phyloP scores from a whole-genome alignment of 2,113 vertebrate species.

The Hippocampus mohnikei region DNA sequence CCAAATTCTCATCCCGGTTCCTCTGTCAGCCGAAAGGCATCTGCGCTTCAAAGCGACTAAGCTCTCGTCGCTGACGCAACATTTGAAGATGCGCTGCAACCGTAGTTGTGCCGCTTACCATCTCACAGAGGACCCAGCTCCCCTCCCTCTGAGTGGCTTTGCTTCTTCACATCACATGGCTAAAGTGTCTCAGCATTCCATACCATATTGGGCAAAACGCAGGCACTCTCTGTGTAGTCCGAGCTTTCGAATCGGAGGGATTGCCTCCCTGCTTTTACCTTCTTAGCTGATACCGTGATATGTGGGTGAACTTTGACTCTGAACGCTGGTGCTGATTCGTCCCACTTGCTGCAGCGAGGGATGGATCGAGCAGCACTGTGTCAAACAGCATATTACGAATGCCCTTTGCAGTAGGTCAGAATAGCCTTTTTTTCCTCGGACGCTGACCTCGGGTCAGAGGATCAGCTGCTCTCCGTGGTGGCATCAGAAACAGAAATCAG shows the following conservation, averaged over 20 bases:
- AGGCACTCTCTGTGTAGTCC: slow-evolving; percentile 29
- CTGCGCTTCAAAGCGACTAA: slow-evolving; percentile 41
- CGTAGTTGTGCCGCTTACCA: slow-evolving; percentile 28
- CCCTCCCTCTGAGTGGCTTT: slow-evolving; percentile 52
- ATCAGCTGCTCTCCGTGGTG: slow-evolving; percentile 40
- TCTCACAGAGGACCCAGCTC: slow-evolving; percentile 20
- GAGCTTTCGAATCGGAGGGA: slow-evolving; percentile 39
- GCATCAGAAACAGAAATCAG: slow-evolving; percentile 47
- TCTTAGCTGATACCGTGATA: slow-evolving; percentile 12
- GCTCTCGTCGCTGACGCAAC: slow-evolving; percentile 52
- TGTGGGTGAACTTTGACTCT: slow-evolving; percentile 1
- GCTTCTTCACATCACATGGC: slow-evolving; percentile 59
- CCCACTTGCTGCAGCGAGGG: not conserved
- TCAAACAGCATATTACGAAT: slow-evolving; percentile 13
- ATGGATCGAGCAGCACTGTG: slow-evolving; percentile 16
- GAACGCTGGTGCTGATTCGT: slow-evolving; percentile 2
- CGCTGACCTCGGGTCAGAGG: slow-evolving; percentile 30
- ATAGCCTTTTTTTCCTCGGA: slow-evolving; percentile 13
- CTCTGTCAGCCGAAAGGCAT: slow-evolving; percentile 10
- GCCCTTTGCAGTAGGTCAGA: slow-evolving; percentile 9
- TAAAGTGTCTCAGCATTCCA: slow-evolving; percentile 71
- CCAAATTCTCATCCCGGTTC: slow-evolving; percentile 24
- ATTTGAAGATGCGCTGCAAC: slow-evolving; percentile 41
- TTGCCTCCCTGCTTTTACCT: slow-evolving; percentile 23
- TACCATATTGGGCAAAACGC: slow-evolving; percentile 72